Percentiles rank a stretch among this genome's conserved stretches.
Evolutionary conservation across 2,113 vertebrate species (phyloP).

Genomic region (Bambusicola thoracicus): DNA sequence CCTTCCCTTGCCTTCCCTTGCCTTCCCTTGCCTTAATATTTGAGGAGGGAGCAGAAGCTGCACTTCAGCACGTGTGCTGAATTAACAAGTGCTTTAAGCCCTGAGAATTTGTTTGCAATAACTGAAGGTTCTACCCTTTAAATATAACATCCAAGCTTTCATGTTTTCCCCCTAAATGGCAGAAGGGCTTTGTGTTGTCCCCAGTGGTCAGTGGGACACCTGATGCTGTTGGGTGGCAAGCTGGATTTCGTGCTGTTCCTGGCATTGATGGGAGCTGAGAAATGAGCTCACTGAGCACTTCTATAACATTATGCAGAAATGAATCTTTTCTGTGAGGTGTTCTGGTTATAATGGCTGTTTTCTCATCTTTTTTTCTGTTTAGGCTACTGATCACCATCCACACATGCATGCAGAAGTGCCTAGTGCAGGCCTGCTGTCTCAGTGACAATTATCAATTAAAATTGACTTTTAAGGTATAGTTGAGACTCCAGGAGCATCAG

Average conservation of each 20-base stretch:
- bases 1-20: too few relatives aligned
- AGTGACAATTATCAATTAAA: not conserved
- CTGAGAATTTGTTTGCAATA: conserved; percentile 37
- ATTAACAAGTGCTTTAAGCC: not conserved
- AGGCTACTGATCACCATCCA: not conserved
- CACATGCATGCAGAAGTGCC: too few relatives aligned
- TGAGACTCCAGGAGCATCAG: not conserved
- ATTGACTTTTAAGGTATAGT: not conserved
- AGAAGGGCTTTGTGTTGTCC: not conserved
- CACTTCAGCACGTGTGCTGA: not conserved
- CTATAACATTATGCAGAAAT: not conserved
- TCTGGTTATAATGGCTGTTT: not conserved
- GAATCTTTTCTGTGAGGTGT: not conserved
- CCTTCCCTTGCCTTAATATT: too few relatives aligned
- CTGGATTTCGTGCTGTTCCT: not conserved
- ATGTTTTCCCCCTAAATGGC: conserved; percentile 24
- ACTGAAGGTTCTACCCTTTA: conserved; percentile 22
- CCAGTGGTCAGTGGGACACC: not conserved
- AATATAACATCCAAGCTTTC: conserved; percentile 13
- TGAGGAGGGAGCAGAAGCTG: not conserved
- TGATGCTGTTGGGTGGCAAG: not conserved
- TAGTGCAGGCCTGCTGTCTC: not conserved
- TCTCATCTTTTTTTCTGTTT: not conserved
- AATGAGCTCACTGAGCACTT: not conserved
- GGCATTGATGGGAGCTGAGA: not conserved